Base-by-base conservation (phyloP, 2,888 invertebrate species). In the Ophioninae sp. region DNA sequence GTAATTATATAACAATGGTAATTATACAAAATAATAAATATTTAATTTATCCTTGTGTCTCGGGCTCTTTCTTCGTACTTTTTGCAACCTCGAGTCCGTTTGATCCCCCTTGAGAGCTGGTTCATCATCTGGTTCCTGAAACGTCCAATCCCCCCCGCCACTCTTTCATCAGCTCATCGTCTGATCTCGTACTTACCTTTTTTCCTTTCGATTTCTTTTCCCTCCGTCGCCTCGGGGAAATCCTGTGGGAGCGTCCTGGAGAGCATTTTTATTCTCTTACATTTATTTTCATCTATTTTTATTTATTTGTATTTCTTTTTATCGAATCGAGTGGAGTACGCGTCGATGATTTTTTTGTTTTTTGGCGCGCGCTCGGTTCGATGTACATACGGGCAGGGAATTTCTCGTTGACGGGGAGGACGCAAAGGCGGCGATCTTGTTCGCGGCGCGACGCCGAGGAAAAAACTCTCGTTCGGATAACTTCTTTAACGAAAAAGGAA, bases 401-500 rank as follows among this genome's bases (percentile, higher is more conserved):
- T n/a, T 8, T 44, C 44, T 64, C 22, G 39, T 56, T 44, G 44
- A 44, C 13, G 44, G 13, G 37, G 69, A 63, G 39, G n/a, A 64
- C 58, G 37, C 30, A 44, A 17, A 13, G 44, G 6, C 2, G 30
- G 30, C 9, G 63, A 73, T 73, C 63, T 23, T 37, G 73, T 61
- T 20, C 39, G 39, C 58, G 22, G 59, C 58, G 41, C 13, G 58
- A 39, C 58, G 20, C 37, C 20, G 7, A 13, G 39, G 20, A 75
- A 71, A 59, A 75, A 75, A 39, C 56, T 56, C 37, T 51, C 72
- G 44, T 51, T 77, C 73, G 44, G 77, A 74, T 73, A 74, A 80
- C 73, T 80, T 83, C 64, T 80, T 80, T 83, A 83, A 64, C 74
- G 56, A 77, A 77, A 80, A 80, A 80, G 73, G 83, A 61, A 80